Conservation (phyloP, 2,113 vertebrate species). For the Brachirus orientalis region DNA sequence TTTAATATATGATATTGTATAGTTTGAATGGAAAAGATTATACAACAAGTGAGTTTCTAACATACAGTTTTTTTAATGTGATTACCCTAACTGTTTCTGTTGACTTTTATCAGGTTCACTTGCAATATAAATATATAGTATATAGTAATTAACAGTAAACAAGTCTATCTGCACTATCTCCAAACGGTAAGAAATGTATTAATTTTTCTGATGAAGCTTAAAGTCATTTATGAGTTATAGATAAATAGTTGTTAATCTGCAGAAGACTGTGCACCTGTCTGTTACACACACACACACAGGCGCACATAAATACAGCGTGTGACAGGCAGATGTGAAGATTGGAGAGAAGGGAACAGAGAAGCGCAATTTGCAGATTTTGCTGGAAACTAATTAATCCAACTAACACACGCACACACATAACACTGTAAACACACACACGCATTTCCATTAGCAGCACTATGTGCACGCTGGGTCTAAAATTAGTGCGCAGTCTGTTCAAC, state of each 20-base stretch:
- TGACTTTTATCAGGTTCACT: no score
- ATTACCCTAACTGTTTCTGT: no score
- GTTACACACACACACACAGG: background rate
- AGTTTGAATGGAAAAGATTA: no score
- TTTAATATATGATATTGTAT: no score
- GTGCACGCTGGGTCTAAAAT: slow-evolving; percentile 71
- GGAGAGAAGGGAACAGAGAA: slow-evolving; percentile 25
- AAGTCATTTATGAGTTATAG: background rate
- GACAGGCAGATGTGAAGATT: slow-evolving; percentile 23
- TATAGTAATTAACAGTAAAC: no score
- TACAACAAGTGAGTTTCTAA: no score
- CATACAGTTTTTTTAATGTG: no score
- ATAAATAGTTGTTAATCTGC: background rate
- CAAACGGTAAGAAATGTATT: no score
- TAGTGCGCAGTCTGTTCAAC: slow-evolving; percentile 65
- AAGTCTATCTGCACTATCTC: no score
- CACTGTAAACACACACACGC: slow-evolving; percentile 14
- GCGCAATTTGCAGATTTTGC: slow-evolving; percentile 50
- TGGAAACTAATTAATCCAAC: slow-evolving; percentile 60
- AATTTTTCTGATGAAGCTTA: background rate
- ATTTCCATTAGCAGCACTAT: slow-evolving; percentile 43
- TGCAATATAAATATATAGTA: no score
- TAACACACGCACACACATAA: slow-evolving; percentile 17
- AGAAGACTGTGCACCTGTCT: background rate
- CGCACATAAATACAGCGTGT: background rate